Evolutionary conservation across 2,797 vertebrate genomes (phyloP), one percentile per base, ranked within the genome.

Genomic region (Morus bassanus): DNA sequence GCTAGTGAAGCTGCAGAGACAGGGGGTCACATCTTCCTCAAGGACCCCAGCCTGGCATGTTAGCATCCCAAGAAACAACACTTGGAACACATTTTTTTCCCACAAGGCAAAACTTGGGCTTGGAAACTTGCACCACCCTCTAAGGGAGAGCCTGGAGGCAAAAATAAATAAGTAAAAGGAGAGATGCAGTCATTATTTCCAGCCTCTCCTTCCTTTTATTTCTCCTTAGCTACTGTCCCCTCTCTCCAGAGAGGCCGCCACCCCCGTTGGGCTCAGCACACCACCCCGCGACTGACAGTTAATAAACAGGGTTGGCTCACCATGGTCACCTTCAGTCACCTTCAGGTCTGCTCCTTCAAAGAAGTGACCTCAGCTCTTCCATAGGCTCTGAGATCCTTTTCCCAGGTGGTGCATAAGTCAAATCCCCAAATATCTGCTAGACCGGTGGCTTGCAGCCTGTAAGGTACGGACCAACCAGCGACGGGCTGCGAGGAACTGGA

Each of bases 251-350:
- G 41, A 39, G 23, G 37, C 11, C 56, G 74, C 14, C 25, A 72
- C 2, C 9, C 4, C 3, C 4, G 0, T 0, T 13, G 64, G 6
- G 43, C 73, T 88, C 65, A 72, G 61, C 25, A 37, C 35, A 51
- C 9, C 28, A 28, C 51, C 14, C 1, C 18, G 43, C 45, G 35
- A 18, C 12, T 59, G 39, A 48, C 13, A 16, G 9, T 10, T n/a
- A 77, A 37, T 48, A 54, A 75, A 69, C 39, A 74, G 35, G 39
- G 27, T 3, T 73, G 43, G 22, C 39, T 24, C 39, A 67, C 63
- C 33, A 31, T 0, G 1, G 50, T 35, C 46, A 68, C 21, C 41
- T 64, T 88, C 46, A 74, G 50, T 35, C 46, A 68, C 21, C 41
- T 64, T 88, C 46, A 74, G 54, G 35, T 18, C 67, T 83, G 51